These are phyloP conservation scores for Mesaphorura yosii DNA, from an alignment of 1,140 invertebrate species.

Conservation along the genomic window DNA sequence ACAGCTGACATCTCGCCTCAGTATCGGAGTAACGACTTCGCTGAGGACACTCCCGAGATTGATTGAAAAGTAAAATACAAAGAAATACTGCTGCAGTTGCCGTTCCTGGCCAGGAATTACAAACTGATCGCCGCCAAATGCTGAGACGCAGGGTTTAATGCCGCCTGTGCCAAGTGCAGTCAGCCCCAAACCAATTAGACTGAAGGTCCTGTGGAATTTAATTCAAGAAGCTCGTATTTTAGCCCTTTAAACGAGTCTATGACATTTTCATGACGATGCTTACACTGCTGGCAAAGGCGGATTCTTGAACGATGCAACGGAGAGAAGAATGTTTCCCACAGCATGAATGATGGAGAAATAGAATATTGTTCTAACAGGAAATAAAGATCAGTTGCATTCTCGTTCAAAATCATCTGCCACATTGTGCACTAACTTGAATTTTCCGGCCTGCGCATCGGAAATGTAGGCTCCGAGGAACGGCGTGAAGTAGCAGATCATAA, in stretches of 20 bases:
- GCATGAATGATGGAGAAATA: constrained; percentile 79
- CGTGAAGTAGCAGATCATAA: constrained; percentile 73
- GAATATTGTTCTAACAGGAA: constrained; percentile 56
- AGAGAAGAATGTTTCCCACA: constrained; percentile 64
- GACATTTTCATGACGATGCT: too few relatives aligned
- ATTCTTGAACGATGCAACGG: constrained; percentile 49
- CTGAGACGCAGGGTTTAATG: constrained; percentile 87
- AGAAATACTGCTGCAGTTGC: constrained; percentile 44
- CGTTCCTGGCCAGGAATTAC: constrained; percentile 35
- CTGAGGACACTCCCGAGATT: constrained; percentile 47
- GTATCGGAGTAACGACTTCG: constrained; percentile 44
- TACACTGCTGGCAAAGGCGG: constrained; percentile 44
- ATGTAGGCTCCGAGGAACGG: constrained; percentile 74
- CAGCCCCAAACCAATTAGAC: constrained; percentile 39
- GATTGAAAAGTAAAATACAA: constrained; percentile 48
- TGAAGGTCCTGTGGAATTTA: neutral
- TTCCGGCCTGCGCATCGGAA: constrained; percentile 73
- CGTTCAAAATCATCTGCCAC: neutral
- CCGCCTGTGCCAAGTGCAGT: constrained; percentile 87
- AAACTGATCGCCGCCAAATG: constrained; percentile 29
- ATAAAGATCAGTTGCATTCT: neutral
- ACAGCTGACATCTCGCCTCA: constrained; percentile 65
- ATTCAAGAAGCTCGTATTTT: neutral
- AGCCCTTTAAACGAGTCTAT: too few relatives aligned
- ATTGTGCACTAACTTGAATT: constrained; percentile 49